Base-by-base conservation (phyloP, 2,797 vertebrate genomes). In the Manis javanica region DNA sequence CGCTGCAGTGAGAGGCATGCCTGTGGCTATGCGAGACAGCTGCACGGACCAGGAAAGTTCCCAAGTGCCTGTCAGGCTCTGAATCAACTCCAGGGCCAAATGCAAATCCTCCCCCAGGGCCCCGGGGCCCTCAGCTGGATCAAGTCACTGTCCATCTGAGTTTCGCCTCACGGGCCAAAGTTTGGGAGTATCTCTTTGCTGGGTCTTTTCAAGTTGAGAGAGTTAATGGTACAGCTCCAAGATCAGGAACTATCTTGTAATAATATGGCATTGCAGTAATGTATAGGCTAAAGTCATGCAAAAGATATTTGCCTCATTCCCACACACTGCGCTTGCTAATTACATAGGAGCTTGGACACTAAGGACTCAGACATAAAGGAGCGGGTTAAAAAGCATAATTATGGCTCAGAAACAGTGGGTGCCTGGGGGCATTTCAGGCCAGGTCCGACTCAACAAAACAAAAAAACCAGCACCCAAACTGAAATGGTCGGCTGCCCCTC, bases 371-470 rank as follows among this genome's bases (percentile, higher is more conserved):
- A 98, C 98, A 98, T 97, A 98, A 98, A 98, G 97, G 97, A 98
- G 87, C 92, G 81, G 96, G 96, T 94, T 98, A 97, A 98, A 98
- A 98, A 98, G 97, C 95, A 87, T 98, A 99, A 99, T 99, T 98
- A 98, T 92, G 98, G 97, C 97, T 98, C 97, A 98, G 96, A 98
- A 98, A 98, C 77, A 97, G 93, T 39, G 97, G 97, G 88, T 97
- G 98, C 98, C 98, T 92, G 94, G 94, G 98, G 98, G 98, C 86
- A 98, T 97, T 97, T 96, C 96, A 94, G 95, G 90, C 97, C 91
- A 96, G 91, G 93, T 96, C 93, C 87, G 63, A 96, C 84, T 89
- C 91, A 37, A 97, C 96, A 97, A 94, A 98, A 98, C 69, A 96
- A 95, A 95, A 91, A 96, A 92, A 31, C 26, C 81, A 96, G 46